Evolutionary conservation across 2,797 vertebrate genomes (phyloP).

Genomic region (Salarias fasciatus): DNA sequence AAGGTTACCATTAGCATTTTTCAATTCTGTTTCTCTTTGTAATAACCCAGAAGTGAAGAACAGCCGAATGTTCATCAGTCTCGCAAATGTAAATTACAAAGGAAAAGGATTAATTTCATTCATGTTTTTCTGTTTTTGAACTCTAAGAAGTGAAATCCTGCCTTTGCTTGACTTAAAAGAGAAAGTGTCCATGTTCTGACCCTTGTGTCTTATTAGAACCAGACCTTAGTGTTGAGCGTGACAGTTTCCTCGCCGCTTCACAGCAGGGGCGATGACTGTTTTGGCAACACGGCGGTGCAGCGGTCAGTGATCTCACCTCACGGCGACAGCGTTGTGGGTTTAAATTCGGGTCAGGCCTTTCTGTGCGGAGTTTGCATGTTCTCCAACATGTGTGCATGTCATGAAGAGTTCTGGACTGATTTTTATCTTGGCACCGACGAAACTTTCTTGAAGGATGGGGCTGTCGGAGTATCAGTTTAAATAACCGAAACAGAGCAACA

Average conservation of each 20-base stretch:
- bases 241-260: conserved; percentile 10
- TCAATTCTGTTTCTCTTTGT: conserved; percentile 16
- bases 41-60: conserved; percentile 5
- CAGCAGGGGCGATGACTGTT: conserved; percentile 37
- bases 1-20: conserved; percentile 31
- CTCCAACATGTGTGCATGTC: too few relatives aligned
- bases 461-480: conserved; percentile 47
- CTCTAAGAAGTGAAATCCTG: too few relatives aligned
- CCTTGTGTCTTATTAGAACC: conserved; percentile 53
- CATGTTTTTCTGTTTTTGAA: background rate
- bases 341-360: too few relatives aligned
- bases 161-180: conserved; percentile 19
- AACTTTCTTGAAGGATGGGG: conserved; percentile 11
- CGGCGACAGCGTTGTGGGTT: too few relatives aligned
- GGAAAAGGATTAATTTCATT: conserved; percentile 4
- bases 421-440: conserved; percentile 28
- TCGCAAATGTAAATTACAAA: background rate
- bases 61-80: conserved; percentile 1
- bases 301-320: too few relatives aligned
- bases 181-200: conserved; percentile 48
- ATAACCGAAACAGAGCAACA: conserved; percentile 10
- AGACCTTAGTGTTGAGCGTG: conserved; percentile 2
- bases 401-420: conserved; percentile 7
- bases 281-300: conserved; percentile 30
- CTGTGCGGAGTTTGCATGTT: too few relatives aligned